Conservation (phyloP, 1,140 invertebrate species). For the Rhyzopertha dominica region DNA sequence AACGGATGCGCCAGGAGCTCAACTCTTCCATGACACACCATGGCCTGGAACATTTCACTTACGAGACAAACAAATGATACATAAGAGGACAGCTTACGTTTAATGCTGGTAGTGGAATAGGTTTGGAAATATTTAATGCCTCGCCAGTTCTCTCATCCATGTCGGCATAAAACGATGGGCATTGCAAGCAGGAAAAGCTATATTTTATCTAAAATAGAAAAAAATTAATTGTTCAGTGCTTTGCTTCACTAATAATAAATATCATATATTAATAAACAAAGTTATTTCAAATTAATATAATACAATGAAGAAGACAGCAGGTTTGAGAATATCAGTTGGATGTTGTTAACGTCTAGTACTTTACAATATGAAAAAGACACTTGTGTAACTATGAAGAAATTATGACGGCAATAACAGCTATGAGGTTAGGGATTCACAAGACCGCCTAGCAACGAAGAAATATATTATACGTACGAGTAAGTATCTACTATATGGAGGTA, state of each 20-base stretch:
- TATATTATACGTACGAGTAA: too few species aligned
- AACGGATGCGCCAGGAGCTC: conserved; percentile 75
- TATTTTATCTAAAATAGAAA: conserved; percentile 58
- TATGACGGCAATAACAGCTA: too few species aligned
- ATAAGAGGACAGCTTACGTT: conserved; percentile 52
- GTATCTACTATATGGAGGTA: too few species aligned
- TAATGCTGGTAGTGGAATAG: conserved; percentile 62
- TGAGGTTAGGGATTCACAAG: too few species aligned
- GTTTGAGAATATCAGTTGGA: too few species aligned
- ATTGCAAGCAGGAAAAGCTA: conserved; percentile 64
- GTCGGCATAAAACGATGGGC: conserved; percentile 55
- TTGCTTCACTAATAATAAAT: too few species aligned
- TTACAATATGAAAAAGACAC: too few species aligned
- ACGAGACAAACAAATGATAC: not conserved
- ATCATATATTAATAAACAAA: too few species aligned
- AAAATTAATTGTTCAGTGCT: not conserved
- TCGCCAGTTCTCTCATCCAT: conserved; percentile 57
- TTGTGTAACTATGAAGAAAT: too few species aligned
- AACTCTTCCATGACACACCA: conserved; percentile 74
- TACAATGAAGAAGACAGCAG: not conserved
- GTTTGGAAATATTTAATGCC: conserved; percentile 49
- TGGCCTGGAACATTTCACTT: conserved; percentile 60
- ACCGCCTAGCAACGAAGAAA: too few species aligned
- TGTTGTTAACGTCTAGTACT: too few species aligned
- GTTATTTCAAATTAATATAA: too few species aligned